Base-by-base conservation (phyloP, 2,888 invertebrate genomes). In the Melolontha melolontha region DNA sequence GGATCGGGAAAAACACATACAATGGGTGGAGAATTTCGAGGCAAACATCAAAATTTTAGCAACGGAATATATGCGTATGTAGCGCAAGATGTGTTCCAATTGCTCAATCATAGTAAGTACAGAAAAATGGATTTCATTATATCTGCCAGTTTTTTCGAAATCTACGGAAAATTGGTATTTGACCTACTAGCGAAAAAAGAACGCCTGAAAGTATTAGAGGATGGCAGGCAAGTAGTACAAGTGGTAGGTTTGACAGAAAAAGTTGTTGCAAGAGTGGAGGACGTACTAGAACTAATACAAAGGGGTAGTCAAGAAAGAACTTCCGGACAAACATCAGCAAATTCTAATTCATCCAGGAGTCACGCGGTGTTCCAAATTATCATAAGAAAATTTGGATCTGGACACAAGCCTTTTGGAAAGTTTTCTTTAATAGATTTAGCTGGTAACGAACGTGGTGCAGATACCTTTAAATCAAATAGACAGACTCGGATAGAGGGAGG, bases 361-460 rank as follows among this genome's bases (percentile, higher is more conserved):
- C 99, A 99, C 86, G 99, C 99, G 49, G 97, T 99, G 76, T 99
- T 99, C 87, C 99, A 99, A 86, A 96, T 99, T 72, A 91, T 97
- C 71, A 87, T 98, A 64, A 88, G 93, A 22, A 88, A 88, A 72
- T 89, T 91, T 41, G 91, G 91, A 76, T 84, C 68, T 27, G 89
- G 90, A 77, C 90, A 90, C 77, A 90, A 92, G 81, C 88, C 96
- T 70, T 93, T 96, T 84, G 99, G 99, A 54, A 98, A 98, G 86
- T 98, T 99, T 85, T 98, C 98, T 12, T 90, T 99, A 73, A 99
- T 99, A 81, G 99, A 99, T 88, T 88, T 96, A 79, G 95, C 95
- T 72, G 97, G 98, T 71, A 99, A 99, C 86, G 99, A 99, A 86
- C 89, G 99, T 75, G 99, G 99, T 64, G 98, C 98, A n/a, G 99